Conservation (phyloP, 2,888 invertebrate species). For the Campaea margaritaria region DNA sequence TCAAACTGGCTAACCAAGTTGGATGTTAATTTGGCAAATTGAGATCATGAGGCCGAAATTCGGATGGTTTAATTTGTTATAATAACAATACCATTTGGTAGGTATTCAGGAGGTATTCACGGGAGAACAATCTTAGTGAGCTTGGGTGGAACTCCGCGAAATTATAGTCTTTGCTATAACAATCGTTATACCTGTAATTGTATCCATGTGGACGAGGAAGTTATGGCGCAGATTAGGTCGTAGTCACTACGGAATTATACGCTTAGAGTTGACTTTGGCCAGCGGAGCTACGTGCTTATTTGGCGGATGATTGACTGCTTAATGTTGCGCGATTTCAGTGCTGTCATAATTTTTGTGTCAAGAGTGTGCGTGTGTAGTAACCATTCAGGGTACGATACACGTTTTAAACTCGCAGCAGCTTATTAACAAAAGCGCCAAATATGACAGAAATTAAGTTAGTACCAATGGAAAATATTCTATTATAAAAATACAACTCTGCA, state of each 20-base stretch:
- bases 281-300: too few relatives aligned
- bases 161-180: slow-evolving; percentile 45
- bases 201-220: slow-evolving; percentile 10
- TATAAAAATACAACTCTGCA: too few relatives aligned
- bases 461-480: too few relatives aligned
- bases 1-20: slow-evolving; percentile 38
- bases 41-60: slow-evolving; percentile 40
- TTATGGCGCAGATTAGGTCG: not conserved
- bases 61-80: slow-evolving; percentile 40
- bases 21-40: slow-evolving; percentile 45
- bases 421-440: too few relatives aligned
- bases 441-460: too few relatives aligned
- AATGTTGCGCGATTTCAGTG: not conserved
- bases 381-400: too few relatives aligned
- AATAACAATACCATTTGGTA: slow-evolving; percentile 42
- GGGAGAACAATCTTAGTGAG: slow-evolving; percentile 33
- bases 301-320: not conserved
- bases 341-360: too few relatives aligned
- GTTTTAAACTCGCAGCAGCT: too few relatives aligned
- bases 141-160: slow-evolving; percentile 41
- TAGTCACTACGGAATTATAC: too few relatives aligned
- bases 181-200: slow-evolving; percentile 28
- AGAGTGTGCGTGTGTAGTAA: too few relatives aligned
- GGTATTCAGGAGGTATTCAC: slow-evolving; percentile 27
- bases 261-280: too few relatives aligned